phyloP scores from a whole-genome alignment of 53 echinoderm and acorn worm species.

The Apostichopus leukothele region DNA sequence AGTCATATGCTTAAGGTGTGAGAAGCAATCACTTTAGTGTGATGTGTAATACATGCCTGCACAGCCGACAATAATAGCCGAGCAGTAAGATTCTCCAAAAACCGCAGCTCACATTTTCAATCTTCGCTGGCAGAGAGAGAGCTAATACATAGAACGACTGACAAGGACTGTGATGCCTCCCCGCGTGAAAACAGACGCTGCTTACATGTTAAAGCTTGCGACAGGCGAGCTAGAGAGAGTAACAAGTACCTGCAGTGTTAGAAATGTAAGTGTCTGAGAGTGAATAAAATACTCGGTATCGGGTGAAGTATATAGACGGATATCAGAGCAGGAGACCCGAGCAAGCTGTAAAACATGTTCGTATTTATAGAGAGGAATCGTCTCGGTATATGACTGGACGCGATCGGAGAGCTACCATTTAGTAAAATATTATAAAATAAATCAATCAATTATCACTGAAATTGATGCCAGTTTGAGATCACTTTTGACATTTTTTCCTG shows the following conservation, averaged over 20 bases:
- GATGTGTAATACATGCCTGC: not conserved
- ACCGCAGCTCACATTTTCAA: not conserved
- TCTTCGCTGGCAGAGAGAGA: not conserved
- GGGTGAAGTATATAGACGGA: too few species aligned
- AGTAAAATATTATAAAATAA: too few species aligned
- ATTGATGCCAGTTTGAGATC: too few species aligned
- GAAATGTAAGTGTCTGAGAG: not conserved
- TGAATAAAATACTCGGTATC: too few species aligned
- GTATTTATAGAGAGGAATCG: too few species aligned
- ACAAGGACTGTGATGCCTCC: not conserved
- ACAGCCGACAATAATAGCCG: not conserved
- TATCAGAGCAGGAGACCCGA: too few species aligned
- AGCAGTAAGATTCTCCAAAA: too few species aligned
- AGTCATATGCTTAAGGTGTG: conserved; percentile 38
- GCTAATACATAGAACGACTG: not conserved
- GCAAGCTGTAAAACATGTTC: too few species aligned
- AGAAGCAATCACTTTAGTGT: conserved; percentile 43
- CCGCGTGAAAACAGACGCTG: conserved; percentile 26
- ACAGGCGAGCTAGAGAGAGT: not conserved
- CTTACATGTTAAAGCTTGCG: not conserved
- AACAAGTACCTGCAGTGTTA: conserved; percentile 6
- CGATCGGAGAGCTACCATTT: too few species aligned
- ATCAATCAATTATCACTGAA: too few species aligned
- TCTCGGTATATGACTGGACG: too few species aligned
- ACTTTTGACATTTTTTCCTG: too few species aligned